Evolutionary conservation across 2,797 vertebrate species (phyloP).

Genomic region (Diplodus sargus): DNA sequence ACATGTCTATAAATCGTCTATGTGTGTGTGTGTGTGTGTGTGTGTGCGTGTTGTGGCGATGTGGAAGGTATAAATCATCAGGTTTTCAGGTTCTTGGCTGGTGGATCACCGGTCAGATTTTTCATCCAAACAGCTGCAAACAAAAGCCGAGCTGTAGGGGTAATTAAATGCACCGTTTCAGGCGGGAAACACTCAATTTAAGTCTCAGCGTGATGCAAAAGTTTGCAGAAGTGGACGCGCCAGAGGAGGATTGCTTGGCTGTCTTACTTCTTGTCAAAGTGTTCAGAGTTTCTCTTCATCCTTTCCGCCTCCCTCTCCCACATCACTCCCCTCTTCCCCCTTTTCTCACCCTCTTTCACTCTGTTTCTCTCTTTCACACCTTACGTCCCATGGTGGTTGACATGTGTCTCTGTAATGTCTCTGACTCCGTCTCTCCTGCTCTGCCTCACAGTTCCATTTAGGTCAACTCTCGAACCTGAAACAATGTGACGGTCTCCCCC

Average conservation of each 20-base stretch:
- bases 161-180: slow-evolving; percentile 44
- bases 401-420: slow-evolving; percentile 75
- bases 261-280: slow-evolving; percentile 41
- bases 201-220: slow-evolving; percentile 36
- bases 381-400: slow-evolving; percentile 71
- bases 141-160: slow-evolving; percentile 30
- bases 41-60: slow-evolving; percentile 30
- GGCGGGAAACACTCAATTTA: slow-evolving; percentile 39
- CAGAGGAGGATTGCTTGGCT: slow-evolving; percentile 25
- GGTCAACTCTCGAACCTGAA: slow-evolving; percentile 76
- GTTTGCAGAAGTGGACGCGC: slow-evolving; percentile 40
- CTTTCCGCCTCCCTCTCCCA: background rate
- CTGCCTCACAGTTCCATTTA: slow-evolving; percentile 78
- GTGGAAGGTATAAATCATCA: slow-evolving; percentile 50
- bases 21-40: slow-evolving; percentile 16
- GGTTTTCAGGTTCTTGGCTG: slow-evolving; percentile 34
- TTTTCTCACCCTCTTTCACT: slow-evolving; percentile 61
- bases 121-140: slow-evolving; percentile 35
- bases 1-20: slow-evolving; percentile 49
- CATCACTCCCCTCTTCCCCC: slow-evolving; percentile 18
- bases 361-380: slow-evolving; percentile 75
- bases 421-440: slow-evolving; percentile 67
- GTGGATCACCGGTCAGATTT: slow-evolving; percentile 18
- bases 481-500: slow-evolving; percentile 64
- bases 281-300: slow-evolving; percentile 40